These are phyloP conservation scores for Rafetus swinhoei DNA, from an alignment of 2,113 vertebrate genomes.

Conservation along the genomic window DNA sequence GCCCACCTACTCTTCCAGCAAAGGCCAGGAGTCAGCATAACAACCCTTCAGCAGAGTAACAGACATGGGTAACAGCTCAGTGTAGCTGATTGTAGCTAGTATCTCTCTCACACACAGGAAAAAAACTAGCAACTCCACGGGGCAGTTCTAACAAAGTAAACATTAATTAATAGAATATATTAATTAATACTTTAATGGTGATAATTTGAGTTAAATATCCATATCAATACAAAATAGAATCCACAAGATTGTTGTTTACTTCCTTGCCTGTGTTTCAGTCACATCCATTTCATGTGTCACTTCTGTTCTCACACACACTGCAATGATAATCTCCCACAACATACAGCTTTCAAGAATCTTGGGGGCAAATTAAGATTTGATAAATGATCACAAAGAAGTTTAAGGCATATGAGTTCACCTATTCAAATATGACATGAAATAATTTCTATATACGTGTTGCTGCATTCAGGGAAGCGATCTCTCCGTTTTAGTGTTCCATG, in stretches of 20 bases:
- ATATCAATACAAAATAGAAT: not conserved
- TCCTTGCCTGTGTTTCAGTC: slow-evolving; percentile 16
- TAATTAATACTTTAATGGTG: not conserved
- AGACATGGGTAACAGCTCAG: no score
- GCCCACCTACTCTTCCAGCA: no score
- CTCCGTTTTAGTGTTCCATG: not conserved
- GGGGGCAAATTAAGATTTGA: not conserved
- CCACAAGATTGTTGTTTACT: not conserved
- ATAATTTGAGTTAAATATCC: not conserved
- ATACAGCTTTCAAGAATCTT: fast-evolving
- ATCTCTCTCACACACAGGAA: not conserved
- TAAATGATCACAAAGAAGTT: not conserved
- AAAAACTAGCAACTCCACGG: not conserved
- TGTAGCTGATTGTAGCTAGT: not conserved
- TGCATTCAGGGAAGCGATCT: not conserved
- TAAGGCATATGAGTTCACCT: not conserved
- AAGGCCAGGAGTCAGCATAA: no score
- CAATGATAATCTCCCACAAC: not conserved
- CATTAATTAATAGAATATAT: slow-evolving; percentile 5
- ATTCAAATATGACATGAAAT: not conserved
- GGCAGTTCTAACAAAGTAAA: slow-evolving; percentile 30
- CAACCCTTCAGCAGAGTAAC: no score
- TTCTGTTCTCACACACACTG: not conserved
- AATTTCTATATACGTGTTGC: not conserved
- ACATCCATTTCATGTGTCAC: fast-evolving